A percentile compares a stretch with the other conserved stretches of the same genome.
Conservation (phyloP, 1,140 invertebrate species). For the Caenorhabditis tropicalis region DNA sequence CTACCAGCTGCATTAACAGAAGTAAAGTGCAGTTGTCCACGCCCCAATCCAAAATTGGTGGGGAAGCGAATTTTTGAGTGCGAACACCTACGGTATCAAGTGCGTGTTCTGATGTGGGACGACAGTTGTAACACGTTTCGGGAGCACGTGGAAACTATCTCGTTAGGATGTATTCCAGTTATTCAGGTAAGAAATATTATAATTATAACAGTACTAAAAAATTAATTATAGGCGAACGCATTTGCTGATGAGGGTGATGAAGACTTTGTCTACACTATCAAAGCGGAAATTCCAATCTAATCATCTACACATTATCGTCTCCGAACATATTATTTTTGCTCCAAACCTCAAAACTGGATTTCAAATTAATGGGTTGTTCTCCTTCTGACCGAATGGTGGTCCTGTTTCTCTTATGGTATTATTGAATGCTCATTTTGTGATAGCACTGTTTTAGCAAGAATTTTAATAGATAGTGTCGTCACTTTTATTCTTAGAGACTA, state of each 20-base stretch:
- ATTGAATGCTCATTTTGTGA: conserved; percentile 12
- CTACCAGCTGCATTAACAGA: conserved; percentile 71
- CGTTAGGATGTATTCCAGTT: conserved; percentile 69
- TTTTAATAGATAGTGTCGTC: background rate
- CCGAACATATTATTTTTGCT: background rate
- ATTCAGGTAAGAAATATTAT: conserved; percentile 64
- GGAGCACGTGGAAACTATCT: conserved; percentile 69
- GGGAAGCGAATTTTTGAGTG: conserved; percentile 71
- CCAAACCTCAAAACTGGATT: conserved; percentile 33
- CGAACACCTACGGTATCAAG: conserved; percentile 70
- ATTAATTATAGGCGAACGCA: conserved; percentile 69
- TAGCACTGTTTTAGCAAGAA: background rate
- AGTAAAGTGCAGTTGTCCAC: conserved; percentile 71
- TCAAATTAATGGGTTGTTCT: background rate
- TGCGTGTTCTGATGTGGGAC: conserved; percentile 70
- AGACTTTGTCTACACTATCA: conserved; percentile 66
- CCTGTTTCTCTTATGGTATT: background rate
- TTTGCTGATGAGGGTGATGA: conserved; percentile 66
- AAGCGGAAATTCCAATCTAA: conserved; percentile 64
- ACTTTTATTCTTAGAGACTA: background rate
- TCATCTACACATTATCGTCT: background rate
- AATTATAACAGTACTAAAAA: background rate
- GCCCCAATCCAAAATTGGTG: conserved; percentile 67
- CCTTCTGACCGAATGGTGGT: background rate
- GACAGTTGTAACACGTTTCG: conserved; percentile 65